Evolutionary conservation across 2,113 vertebrate species (phyloP).

Genomic region (Rousettus leschenaultii): DNA sequence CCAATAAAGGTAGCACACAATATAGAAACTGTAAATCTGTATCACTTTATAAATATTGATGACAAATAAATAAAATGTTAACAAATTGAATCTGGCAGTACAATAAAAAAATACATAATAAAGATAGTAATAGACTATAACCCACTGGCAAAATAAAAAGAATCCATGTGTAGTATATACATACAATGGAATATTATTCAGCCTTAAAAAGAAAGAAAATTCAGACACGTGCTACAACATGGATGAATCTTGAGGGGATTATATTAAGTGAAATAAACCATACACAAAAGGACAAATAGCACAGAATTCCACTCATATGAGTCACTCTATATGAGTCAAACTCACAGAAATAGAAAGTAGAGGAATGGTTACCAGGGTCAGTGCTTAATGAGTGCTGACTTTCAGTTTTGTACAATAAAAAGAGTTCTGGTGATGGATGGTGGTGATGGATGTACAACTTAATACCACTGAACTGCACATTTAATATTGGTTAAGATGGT

Average conservation of each 20-base stretch:
- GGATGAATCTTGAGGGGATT: background rate
- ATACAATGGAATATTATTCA: background rate
- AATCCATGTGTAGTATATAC: background rate
- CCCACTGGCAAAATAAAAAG: background rate
- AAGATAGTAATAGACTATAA: background rate
- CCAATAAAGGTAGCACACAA: background rate
- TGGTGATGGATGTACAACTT: background rate
- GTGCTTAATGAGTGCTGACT: background rate
- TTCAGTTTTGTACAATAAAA: background rate
- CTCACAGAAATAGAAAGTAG: background rate
- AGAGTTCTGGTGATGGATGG: background rate
- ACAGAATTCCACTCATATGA: background rate
- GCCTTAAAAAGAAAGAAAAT: background rate
- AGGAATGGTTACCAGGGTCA: background rate
- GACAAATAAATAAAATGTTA: conserved; percentile 19
- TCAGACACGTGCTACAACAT: background rate
- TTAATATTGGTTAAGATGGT: background rate
- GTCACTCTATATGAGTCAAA: background rate
- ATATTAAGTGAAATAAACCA: background rate
- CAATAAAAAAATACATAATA: background rate
- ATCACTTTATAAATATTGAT: conserved; percentile 14
- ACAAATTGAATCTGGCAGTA: background rate
- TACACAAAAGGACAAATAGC: background rate
- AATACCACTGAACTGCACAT: background rate
- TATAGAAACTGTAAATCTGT: background rate